Base-by-base conservation (phyloP, 30 jellyfish, hydroid and myxozoan genomes). In the Turritopsis rubra region DNA sequence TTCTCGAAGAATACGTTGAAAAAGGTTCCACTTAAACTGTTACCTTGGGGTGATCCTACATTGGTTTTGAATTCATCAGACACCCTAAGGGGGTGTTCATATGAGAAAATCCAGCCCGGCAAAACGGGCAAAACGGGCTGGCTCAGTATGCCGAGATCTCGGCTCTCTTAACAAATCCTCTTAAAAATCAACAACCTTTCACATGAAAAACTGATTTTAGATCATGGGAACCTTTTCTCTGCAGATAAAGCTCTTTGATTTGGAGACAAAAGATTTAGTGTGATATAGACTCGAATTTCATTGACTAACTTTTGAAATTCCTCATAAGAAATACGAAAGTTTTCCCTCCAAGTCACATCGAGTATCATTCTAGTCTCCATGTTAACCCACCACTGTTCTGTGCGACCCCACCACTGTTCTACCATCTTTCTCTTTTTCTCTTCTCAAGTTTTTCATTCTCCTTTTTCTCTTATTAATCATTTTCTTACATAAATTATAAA, bases 181-280 rank as follows among this genome's bases (percentile, higher is more conserved):
- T 31, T 75, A 54, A 29, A 4, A 93, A 83, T 21, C 96, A 89
- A 23, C 93, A 74, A 82, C 83, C 96, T 77, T 88, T 88, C 75
- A 88, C 66, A 66, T 83, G 83, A 41, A 82, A 83, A 5, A 83
- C n/a, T n/a, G n/a, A n/a, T n/a, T n/a, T n/a, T n/a, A 86, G 52
- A 81, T 66, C 29, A 82, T 68, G 1, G 92, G 93, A 79, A 83
- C 86, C 74, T 76, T 79, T 75, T 88, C 66, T 65, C 86, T n/a
- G 92, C 24, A 52, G 71, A 1, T n/a, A 88, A 75, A 71, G 79
- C 81, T 52, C 86, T 75, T 28, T 52, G 31, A 30, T 83, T 83
- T 1, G 96, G 96, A 24, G 89, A 70, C 54, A 24, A 21, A 30
- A 68, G 52, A 7, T 78, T 83, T 24, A 93, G 96, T 53, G 86